These are phyloP conservation scores for Uropsilus gracilis DNA, from an alignment of 2,113 vertebrate species.

Conservation along the genomic window DNA sequence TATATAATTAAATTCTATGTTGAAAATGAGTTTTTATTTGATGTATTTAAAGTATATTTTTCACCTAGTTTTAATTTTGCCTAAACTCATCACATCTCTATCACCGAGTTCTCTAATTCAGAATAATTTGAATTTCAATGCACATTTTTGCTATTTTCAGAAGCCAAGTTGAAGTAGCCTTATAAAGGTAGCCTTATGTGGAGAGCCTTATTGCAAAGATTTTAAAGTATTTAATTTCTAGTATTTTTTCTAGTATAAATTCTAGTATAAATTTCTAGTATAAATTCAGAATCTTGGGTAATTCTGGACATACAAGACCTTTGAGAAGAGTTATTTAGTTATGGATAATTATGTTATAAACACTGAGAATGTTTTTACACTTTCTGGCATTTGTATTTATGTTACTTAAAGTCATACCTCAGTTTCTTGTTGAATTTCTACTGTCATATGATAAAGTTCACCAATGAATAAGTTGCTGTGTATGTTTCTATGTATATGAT, in stretches of 20 bases:
- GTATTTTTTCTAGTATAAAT: conserved; percentile 76
- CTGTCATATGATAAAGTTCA: conserved; percentile 24
- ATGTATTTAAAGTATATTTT: conserved; percentile 76
- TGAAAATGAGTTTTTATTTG: conserved; percentile 67
- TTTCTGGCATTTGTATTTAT: conserved; percentile 28
- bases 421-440: conserved; percentile 14
- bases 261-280: conserved; percentile 76
- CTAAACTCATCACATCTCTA: neutral
- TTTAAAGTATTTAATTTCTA: conserved; percentile 71
- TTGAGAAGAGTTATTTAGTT: conserved; percentile 57
- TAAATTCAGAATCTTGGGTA: conserved; percentile 58
- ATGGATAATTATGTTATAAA: conserved; percentile 30
- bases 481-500: neutral
- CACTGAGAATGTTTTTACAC: conserved; percentile 8
- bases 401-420: conserved; percentile 57
- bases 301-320: conserved; percentile 55
- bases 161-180: conserved; percentile 75
- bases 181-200: conserved; percentile 77
- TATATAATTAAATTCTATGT: conserved; percentile 73
- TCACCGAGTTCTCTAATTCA: conserved; percentile 42
- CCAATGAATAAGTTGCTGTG: neutral
- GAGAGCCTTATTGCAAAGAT: conserved; percentile 71
- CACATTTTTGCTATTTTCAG: conserved; percentile 61
- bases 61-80: conserved; percentile 75
- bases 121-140: conserved; percentile 57